Conservation (phyloP, 2,797 vertebrate genomes). For the Takifugu ocellatus region DNA sequence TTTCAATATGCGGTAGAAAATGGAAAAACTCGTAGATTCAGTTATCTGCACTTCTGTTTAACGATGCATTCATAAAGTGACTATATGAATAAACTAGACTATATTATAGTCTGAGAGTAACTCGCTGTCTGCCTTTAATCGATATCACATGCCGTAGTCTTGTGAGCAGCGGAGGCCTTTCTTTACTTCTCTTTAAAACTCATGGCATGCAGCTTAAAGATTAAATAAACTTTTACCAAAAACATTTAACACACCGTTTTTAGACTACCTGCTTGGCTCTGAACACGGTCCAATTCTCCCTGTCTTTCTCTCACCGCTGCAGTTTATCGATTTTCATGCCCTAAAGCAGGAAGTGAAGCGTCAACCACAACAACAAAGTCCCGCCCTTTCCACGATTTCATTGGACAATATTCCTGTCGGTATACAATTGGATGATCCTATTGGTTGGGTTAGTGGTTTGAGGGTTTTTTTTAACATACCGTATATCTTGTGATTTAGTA, state of each 20-base stretch:
- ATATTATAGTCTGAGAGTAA: too few relatives aligned
- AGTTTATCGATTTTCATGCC: conserved; percentile 42
- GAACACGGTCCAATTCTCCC: conserved; percentile 18
- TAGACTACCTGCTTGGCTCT: background rate
- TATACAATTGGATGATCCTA: background rate
- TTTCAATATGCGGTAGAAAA: too few relatives aligned
- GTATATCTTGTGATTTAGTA: background rate
- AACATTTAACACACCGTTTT: background rate
- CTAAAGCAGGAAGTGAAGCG: conserved; percentile 44
- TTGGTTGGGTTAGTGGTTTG: conserved; percentile 20
- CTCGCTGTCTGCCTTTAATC: conserved; percentile 40
- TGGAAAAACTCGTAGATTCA: too few relatives aligned
- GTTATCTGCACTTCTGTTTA: too few relatives aligned
- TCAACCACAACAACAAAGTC: conserved; percentile 33
- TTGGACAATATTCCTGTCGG: conserved; percentile 28
- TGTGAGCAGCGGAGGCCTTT: conserved; percentile 47
- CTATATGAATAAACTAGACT: too few relatives aligned
- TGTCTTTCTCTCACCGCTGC: background rate
- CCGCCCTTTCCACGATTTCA: conserved; percentile 36
- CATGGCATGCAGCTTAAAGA: background rate
- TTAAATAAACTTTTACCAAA: too few relatives aligned
- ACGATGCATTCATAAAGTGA: too few relatives aligned
- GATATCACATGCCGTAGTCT: conserved; percentile 70
- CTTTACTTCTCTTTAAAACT: background rate
- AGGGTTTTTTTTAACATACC: background rate